Evolutionary conservation across 2,888 invertebrate species (phyloP).

Genomic region (Drosophila falleni): DNA sequence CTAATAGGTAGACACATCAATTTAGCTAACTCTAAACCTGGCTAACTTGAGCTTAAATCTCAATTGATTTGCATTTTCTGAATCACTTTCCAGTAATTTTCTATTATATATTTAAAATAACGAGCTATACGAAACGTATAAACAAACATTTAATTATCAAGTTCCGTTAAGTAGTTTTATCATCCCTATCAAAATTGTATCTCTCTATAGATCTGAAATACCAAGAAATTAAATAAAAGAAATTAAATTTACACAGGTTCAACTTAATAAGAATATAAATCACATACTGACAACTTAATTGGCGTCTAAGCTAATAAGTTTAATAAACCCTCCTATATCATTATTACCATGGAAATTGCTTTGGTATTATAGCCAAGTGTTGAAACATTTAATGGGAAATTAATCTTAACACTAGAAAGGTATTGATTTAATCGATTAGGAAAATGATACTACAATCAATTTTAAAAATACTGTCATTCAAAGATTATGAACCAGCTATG

Average conservation of each 20-base stretch:
- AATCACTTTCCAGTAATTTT: conserved; percentile 1
- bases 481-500: background rate
- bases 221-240: background rate
- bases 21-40: conserved; percentile 22
- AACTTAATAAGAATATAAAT: conserved; percentile 44
- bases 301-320: conserved; percentile 14
- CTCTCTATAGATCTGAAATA: conserved; percentile 10
- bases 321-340: conserved; percentile 18
- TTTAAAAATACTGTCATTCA: background rate
- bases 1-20: conserved; percentile 48
- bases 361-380: conserved; percentile 21
- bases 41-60: conserved; percentile 19
- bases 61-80: conserved; percentile 45
- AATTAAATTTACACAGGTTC: background rate
- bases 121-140: background rate
- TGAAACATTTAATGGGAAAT: conserved; percentile 22
- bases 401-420: background rate
- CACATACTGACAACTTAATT: conserved; percentile 54
- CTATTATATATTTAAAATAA: background rate
- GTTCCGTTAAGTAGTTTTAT: conserved; percentile 21
- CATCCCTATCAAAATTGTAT: conserved; percentile 7
- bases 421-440: background rate
- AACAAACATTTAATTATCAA: conserved; percentile 12
- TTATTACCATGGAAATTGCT: conserved; percentile 31
- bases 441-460: background rate